Percentiles rank a stretch among this genome's conserved stretches.
These are phyloP conservation scores for Clarias macrocephalus DNA, from an alignment of 2,113 vertebrate species.

Conservation along the genomic window DNA sequence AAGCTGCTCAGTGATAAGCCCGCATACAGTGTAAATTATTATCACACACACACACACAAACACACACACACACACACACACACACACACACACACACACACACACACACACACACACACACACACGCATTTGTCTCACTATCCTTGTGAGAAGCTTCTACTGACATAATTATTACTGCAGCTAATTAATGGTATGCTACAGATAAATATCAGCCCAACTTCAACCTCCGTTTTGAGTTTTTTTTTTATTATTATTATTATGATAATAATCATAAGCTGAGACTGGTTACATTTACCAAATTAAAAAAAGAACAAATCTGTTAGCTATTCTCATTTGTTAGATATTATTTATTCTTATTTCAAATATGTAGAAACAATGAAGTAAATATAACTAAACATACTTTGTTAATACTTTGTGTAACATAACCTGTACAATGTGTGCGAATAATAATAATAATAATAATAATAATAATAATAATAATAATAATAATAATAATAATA, in stretches of 20 bases:
- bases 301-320: too few relatives aligned
- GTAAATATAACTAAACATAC: too few relatives aligned
- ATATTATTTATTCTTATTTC: too few relatives aligned
- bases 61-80: neutral
- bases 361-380: too few relatives aligned
- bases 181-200: neutral
- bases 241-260: neutral
- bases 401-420: too few relatives aligned
- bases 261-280: too few relatives aligned
- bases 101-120: neutral
- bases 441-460: too few relatives aligned
- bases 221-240: neutral
- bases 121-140: neutral
- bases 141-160: neutral
- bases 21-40: constrained; percentile 26
- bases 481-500: too few relatives aligned
- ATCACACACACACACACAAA: constrained; percentile 6
- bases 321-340: too few relatives aligned
- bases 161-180: neutral
- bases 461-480: too few relatives aligned
- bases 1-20: constrained; percentile 45
- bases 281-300: too few relatives aligned
- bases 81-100: constrained; percentile 12
- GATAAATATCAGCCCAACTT: neutral
- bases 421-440: too few relatives aligned